These are phyloP conservation scores for Lepeophtheirus nordmannii DNA, from an alignment of 2,888 invertebrate genomes.

Conservation along the genomic window DNA sequence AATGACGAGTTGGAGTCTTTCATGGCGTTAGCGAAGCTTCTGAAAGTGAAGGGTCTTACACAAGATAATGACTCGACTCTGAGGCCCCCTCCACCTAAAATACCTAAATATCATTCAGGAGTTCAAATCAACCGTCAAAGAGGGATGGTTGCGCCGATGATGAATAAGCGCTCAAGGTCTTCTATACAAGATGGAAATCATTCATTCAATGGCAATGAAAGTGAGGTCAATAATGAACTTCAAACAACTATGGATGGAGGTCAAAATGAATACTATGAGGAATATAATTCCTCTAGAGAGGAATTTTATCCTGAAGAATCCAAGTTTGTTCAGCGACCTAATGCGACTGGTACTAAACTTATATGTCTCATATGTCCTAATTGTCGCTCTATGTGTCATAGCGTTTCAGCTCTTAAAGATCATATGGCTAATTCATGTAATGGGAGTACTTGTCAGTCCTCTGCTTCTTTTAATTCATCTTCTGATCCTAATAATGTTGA, in stretches of 20 bases:
- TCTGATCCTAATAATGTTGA: neutral
- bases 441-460: neutral
- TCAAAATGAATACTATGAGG: too few species aligned
- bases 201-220: too few species aligned
- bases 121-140: too few species aligned
- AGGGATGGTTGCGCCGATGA: too few species aligned
- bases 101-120: neutral
- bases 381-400: neutral
- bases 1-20: constrained; percentile 4
- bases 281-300: too few species aligned
- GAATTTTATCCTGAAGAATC: too few species aligned
- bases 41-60: constrained; percentile 18
- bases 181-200: neutral
- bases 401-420: constrained; percentile 14
- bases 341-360: neutral
- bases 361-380: constrained; percentile 12
- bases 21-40: constrained; percentile 12
- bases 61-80: neutral
- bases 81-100: neutral
- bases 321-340: neutral
- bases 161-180: neutral
- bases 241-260: too few species aligned
- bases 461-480: neutral
- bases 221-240: too few species aligned
- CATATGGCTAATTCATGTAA: constrained; percentile 10